These are phyloP conservation scores for Platorchestia sp. DNA, from an alignment of 1,140 invertebrate species.

Conservation along the genomic window DNA sequence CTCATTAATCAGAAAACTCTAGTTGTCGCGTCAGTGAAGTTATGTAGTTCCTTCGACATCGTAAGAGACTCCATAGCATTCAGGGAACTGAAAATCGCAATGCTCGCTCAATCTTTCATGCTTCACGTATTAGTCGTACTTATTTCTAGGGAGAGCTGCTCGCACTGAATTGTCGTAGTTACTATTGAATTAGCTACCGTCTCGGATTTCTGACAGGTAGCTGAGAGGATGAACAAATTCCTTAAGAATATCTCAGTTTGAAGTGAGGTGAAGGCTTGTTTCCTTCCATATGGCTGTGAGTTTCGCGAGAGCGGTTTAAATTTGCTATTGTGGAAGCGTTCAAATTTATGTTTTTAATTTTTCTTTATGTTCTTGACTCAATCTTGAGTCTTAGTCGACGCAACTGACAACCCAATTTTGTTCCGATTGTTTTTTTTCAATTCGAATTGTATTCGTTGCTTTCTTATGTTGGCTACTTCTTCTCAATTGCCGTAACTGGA, in stretches of 20 bases:
- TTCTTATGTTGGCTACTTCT: too few species aligned
- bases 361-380: too few species aligned
- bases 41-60: neutral
- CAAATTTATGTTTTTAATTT: too few species aligned
- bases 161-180: neutral
- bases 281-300: neutral
- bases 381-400: too few species aligned
- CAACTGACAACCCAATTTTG: too few species aligned
- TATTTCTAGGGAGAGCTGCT: neutral
- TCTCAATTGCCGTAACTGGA: too few species aligned
- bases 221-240: neutral
- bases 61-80: neutral
- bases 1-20: neutral
- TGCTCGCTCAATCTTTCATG: neutral
- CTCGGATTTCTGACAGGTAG: too few species aligned
- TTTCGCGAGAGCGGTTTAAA: neutral
- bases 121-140: neutral
- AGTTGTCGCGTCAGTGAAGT: neutral
- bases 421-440: too few species aligned
- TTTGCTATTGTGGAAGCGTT: too few species aligned
- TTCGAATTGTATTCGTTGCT: too few species aligned
- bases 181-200: too few species aligned
- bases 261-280: neutral
- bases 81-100: neutral
- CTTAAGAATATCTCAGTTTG: neutral